Evolutionary conservation across 2,797 vertebrate genomes (phyloP).

Genomic region (Squalus acanthias): DNA sequence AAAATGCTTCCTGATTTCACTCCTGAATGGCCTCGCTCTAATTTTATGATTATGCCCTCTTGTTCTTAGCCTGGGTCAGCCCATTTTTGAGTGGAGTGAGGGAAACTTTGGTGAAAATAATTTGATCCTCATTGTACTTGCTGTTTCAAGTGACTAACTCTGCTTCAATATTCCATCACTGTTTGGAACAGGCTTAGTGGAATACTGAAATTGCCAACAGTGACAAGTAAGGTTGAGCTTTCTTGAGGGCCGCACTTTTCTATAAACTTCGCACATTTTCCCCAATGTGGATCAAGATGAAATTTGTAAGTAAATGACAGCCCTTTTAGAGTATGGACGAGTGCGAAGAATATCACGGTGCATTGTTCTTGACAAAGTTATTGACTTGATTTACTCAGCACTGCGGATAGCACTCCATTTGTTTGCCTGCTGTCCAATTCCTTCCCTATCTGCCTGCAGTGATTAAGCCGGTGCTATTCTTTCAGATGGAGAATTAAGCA

Average conservation of each 20-base stretch:
- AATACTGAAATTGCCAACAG: neutral
- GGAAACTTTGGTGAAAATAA: neutral
- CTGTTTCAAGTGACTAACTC: neutral
- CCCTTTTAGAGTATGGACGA: neutral
- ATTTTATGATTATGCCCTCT: neutral
- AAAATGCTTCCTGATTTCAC: neutral
- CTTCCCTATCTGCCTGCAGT: neutral
- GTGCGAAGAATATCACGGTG: neutral
- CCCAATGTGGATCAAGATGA: neutral
- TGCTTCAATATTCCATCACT: neutral
- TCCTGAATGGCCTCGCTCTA: neutral
- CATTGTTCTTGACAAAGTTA: conserved; percentile 30
- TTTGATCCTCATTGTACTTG: neutral
- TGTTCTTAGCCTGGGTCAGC: neutral
- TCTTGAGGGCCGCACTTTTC: neutral
- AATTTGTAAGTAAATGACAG: neutral
- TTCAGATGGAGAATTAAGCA: neutral
- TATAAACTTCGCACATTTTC: neutral
- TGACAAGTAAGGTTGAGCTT: neutral
- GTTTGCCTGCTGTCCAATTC: conserved; percentile 1
- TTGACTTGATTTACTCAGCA: conserved; percentile 27
- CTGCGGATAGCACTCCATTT: neutral
- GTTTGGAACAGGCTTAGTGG: neutral
- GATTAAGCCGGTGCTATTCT: neutral
- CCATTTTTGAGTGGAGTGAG: neutral